Conservation (phyloP, 2,888 invertebrate species). For the Tachystola acroxantha region DNA sequence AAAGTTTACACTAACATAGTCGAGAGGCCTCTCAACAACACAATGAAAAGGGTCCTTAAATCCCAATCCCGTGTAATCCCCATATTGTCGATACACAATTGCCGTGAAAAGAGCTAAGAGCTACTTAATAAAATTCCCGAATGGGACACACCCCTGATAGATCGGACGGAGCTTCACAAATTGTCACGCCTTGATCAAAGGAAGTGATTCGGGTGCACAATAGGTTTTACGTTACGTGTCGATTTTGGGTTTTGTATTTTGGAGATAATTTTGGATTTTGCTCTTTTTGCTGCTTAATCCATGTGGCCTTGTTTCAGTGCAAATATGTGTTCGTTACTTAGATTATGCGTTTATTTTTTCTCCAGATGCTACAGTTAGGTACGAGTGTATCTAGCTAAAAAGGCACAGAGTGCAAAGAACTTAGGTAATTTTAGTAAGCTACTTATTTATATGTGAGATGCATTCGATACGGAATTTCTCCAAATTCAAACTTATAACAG, state of each 20-base stretch:
- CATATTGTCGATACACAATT: constrained; percentile 63
- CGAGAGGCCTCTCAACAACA: constrained; percentile 27
- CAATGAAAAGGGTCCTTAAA: constrained; percentile 50
- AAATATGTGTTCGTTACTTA: too few relatives aligned
- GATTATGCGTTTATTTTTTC: too few relatives aligned
- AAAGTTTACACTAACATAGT: constrained; percentile 34
- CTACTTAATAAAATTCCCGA: constrained; percentile 42
- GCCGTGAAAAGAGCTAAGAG: constrained; percentile 71
- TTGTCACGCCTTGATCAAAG: constrained; percentile 68
- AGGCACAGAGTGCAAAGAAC: too few relatives aligned
- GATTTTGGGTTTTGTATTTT: constrained; percentile 3
- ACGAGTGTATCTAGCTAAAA: too few relatives aligned
- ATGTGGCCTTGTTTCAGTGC: too few relatives aligned
- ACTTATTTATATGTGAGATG: too few relatives aligned
- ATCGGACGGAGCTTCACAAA: constrained; percentile 31
- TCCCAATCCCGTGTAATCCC: constrained; percentile 56
- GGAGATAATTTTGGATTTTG: background rate
- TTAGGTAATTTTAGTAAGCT: too few relatives aligned
- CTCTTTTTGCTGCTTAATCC: background rate
- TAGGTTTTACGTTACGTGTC: constrained; percentile 54
- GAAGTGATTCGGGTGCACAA: constrained; percentile 46
- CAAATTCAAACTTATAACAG: too few relatives aligned
- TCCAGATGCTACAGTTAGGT: too few relatives aligned
- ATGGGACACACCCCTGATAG: constrained; percentile 34
- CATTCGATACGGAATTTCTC: too few relatives aligned